phyloP scores from a whole-genome alignment of 2,797 vertebrate species.

The Microchirus variegatus region DNA sequence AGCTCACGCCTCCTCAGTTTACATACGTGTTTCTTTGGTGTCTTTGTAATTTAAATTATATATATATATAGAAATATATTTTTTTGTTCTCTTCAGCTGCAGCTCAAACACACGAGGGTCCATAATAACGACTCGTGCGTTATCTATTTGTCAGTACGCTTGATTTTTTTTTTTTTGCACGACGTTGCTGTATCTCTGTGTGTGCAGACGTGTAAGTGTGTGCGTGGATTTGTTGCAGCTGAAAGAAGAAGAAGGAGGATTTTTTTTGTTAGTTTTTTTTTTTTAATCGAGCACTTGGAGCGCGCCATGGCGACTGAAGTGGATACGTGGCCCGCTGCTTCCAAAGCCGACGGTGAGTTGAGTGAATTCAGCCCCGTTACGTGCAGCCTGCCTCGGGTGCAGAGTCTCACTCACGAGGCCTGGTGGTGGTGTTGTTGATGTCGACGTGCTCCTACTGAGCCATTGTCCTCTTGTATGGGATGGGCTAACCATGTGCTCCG shows the following conservation, averaged over 20 bases:
- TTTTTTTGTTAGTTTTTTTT: too few relatives aligned
- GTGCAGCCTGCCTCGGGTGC: neutral
- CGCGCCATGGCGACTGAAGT: slow-evolving; percentile 83
- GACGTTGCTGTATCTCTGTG: too few relatives aligned
- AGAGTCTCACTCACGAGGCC: slow-evolving; percentile 9
- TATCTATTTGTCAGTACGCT: neutral
- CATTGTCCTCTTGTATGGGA: slow-evolving; percentile 70
- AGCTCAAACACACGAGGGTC: slow-evolving; percentile 3
- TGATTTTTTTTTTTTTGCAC: too few relatives aligned
- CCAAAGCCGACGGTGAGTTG: slow-evolving; percentile 78
- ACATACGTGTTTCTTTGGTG: slow-evolving; percentile 2
- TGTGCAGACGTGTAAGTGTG: neutral
- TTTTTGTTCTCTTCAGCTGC: slow-evolving; percentile 27
- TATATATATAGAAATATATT: too few relatives aligned
- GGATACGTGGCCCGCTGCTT: slow-evolving; percentile 73
- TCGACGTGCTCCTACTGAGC: slow-evolving; percentile 8
- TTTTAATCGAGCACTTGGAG: slow-evolving; percentile 43
- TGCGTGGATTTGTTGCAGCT: neutral
- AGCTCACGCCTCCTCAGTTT: neutral
- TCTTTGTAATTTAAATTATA: slow-evolving; percentile 18
- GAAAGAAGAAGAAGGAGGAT: slow-evolving; percentile 31
- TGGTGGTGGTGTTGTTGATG: slow-evolving; percentile 15
- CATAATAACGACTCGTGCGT: neutral
- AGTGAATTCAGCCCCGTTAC: neutral
- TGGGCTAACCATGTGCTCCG: slow-evolving; percentile 81